Evolutionary conservation across 2,797 vertebrate genomes (phyloP), one percentile per base, ranked within the genome.

Genomic region (Balearica regulorum): DNA sequence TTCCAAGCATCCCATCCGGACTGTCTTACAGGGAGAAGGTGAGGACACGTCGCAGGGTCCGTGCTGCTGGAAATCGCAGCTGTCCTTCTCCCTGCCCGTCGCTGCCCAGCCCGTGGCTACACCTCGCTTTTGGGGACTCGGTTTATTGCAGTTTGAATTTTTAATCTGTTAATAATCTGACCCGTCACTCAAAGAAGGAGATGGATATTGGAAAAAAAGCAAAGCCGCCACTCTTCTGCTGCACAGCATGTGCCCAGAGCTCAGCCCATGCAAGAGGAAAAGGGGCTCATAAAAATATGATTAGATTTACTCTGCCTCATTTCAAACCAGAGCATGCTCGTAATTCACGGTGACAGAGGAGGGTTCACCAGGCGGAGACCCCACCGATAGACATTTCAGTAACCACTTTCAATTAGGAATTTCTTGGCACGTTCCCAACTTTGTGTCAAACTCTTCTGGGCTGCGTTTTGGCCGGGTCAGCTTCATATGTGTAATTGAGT

Each of bases 381-480:
- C 90, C 92, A 26, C 86, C 6, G 48, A 61, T 26, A 53, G 66
- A 48, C 60, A 2, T 7, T 54, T 43, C 81, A 16, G 89, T 29
- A 92, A 71, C 83, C 94, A 73, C 89, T 97, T 96, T 70, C 93
- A 84, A 91, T 89, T 49, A 87, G 93, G 87, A 13, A n/a, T 54
- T 83, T 80, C 89, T 89, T 96, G 96, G 95, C 94, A 4, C 37
- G 37, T 87, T 89, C 92, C 91, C 95, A 94, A 16, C 68, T 93
- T 57, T 15, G 37, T 71, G 90, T 90, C 93, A 57, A 66, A 20
- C 43, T 82, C 92, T 68, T 68, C 78, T 61, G 82, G 62, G 82
- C 62, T 71, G 66, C 11, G 8, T 41, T 84, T 51, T 4, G 20
- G 75, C 93, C 11, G 33, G 87, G 89, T 66, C 82, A 55, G 48